A percentile compares a stretch with the other conserved stretches of the same genome.
phyloP scores from a whole-genome alignment of 1,140 invertebrate species.

The Lerema accius region DNA sequence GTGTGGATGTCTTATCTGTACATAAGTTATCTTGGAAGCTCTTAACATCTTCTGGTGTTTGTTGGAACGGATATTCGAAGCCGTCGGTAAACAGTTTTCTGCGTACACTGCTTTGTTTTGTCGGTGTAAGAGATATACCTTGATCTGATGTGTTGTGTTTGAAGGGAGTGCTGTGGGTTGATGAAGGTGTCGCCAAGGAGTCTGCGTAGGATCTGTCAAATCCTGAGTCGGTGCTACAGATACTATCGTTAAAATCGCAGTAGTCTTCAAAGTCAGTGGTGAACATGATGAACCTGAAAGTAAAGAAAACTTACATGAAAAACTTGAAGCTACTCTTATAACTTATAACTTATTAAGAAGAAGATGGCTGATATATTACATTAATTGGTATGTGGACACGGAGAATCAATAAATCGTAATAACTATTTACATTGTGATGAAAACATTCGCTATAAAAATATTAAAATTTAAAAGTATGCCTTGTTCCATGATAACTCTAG shows the following conservation, averaged over 20 bases:
- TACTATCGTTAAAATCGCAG: conserved; percentile 86
- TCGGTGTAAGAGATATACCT: conserved; percentile 60
- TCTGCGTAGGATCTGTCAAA: conserved; percentile 83
- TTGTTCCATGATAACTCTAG: too few relatives aligned
- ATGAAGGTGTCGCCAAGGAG: conserved; percentile 47
- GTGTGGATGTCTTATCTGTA: conserved; percentile 75
- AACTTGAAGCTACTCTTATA: conserved; percentile 1
- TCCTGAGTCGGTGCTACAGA: conserved; percentile 88
- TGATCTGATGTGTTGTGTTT: conserved; percentile 64
- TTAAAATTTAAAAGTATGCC: too few relatives aligned
- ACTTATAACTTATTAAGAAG: too few relatives aligned
- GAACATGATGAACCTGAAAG: conserved; percentile 56
- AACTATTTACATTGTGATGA: too few relatives aligned
- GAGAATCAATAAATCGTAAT: too few relatives aligned
- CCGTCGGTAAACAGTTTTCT: conserved; percentile 69
- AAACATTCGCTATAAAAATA: too few relatives aligned
- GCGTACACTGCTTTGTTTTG: conserved; percentile 51
- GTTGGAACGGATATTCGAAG: conserved; percentile 52
- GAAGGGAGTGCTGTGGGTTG: conserved; percentile 53
- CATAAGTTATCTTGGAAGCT: conserved; percentile 55
- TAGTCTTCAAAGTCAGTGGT: conserved; percentile 66
- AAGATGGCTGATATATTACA: too few relatives aligned
- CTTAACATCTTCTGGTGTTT: conserved; percentile 52
- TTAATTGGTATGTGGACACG: too few relatives aligned
- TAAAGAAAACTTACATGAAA: background rate